phyloP scores from a whole-genome alignment of 1,140 invertebrate species.

The Rhopalosiphum padi region DNA sequence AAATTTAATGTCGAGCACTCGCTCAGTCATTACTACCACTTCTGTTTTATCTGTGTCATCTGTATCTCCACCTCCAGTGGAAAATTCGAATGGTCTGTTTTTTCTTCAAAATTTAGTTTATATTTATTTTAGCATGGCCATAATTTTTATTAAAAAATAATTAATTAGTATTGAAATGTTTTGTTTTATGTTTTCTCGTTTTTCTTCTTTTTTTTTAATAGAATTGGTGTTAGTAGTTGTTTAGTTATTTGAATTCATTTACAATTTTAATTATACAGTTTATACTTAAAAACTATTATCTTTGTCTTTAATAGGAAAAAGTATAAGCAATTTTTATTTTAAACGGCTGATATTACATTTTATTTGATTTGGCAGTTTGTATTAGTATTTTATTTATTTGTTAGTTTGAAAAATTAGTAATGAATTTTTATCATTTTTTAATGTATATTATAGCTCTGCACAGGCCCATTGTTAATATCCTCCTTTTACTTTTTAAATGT shows the following conservation, averaged over 20 bases:
- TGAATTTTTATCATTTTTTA: not conserved
- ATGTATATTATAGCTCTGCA: not conserved
- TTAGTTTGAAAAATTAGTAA: not conserved
- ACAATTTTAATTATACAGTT: not conserved
- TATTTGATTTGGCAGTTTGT: not conserved
- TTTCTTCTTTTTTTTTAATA: not conserved
- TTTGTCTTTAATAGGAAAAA: not conserved
- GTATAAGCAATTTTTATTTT: not conserved
- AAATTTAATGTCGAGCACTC: conserved; percentile 63
- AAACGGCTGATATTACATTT: not conserved
- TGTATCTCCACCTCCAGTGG: conserved; percentile 48
- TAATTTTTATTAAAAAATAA: not conserved
- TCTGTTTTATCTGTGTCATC: conserved; percentile 42
- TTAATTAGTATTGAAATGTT: not conserved
- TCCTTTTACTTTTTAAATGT: not conserved
- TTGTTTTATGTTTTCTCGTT: not conserved
- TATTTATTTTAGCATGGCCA: conserved; percentile 27
- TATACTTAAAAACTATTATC: not conserved
- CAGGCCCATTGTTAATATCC: not conserved
- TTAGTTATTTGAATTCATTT: not conserved
- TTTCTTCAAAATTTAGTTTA: not conserved
- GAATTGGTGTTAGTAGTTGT: not conserved
- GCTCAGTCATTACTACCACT: conserved; percentile 45
- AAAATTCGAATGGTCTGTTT: conserved; percentile 55
- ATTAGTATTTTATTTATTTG: not conserved